A percentile compares a stretch with the other conserved stretches of the same genome.
These are phyloP conservation scores for Pterophyllum scalare DNA, from an alignment of 2,113 vertebrate genomes.

Conservation along the genomic window DNA sequence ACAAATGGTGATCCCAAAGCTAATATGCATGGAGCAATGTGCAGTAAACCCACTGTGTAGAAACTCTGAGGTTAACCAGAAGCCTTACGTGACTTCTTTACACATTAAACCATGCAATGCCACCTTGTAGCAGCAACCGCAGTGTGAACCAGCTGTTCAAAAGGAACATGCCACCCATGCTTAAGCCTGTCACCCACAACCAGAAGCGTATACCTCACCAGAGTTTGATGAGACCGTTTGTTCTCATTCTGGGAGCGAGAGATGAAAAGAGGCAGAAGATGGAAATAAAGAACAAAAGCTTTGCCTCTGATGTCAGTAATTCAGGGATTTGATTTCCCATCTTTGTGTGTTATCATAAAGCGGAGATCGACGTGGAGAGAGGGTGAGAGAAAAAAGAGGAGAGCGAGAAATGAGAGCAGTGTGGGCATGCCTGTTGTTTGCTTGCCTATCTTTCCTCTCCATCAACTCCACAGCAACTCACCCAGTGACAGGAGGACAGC, in stretches of 20 bases:
- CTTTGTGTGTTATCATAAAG: slow-evolving; percentile 63
- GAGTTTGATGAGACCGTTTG: slow-evolving; percentile 57
- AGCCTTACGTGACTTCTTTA: slow-evolving; percentile 40
- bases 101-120: slow-evolving; percentile 43
- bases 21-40: slow-evolving; percentile 12
- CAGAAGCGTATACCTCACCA: slow-evolving; percentile 28
- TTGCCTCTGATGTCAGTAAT: slow-evolving; percentile 43
- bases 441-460: slow-evolving; percentile 54
- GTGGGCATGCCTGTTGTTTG: slow-evolving; percentile 62
- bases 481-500: slow-evolving; percentile 40
- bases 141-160: slow-evolving; percentile 39
- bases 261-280: slow-evolving; percentile 45
- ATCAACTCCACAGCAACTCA: slow-evolving; percentile 58
- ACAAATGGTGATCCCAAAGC: neutral
- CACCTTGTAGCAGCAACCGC: slow-evolving; percentile 50
- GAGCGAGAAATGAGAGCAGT: slow-evolving; percentile 34
- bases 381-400: neutral
- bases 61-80: slow-evolving; percentile 55
- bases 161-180: slow-evolving; percentile 57
- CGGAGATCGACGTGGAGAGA: slow-evolving; percentile 32
- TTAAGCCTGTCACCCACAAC: slow-evolving; percentile 48
- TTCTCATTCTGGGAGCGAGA: slow-evolving; percentile 47
- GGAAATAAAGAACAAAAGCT: slow-evolving; percentile 51
- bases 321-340: slow-evolving; percentile 70
- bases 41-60: slow-evolving; percentile 8